Conservation (phyloP, 2,113 vertebrate species). For the Taurulus bubalis region DNA sequence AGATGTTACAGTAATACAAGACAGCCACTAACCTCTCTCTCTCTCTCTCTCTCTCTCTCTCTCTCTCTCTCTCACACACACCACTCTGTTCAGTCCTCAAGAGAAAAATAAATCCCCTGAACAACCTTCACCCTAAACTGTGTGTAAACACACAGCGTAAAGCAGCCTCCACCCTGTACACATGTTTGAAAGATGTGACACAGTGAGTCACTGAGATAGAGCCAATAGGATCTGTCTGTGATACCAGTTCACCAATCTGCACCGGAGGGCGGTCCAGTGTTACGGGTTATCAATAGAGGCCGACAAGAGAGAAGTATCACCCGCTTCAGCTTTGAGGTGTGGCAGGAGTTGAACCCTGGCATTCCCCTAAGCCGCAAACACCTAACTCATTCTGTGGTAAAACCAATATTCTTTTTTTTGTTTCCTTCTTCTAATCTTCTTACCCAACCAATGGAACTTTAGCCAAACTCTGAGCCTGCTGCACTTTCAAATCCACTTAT, state of each 20-base stretch:
- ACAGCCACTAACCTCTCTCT: neutral
- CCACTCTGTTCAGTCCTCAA: neutral
- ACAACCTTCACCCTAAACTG: neutral
- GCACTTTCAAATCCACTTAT: neutral
- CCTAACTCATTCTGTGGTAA: neutral
- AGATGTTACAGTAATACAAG: neutral
- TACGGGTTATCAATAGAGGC: neutral
- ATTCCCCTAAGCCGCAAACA: constrained; percentile 1
- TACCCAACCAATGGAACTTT: neutral
- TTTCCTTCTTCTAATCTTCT: neutral
- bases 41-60: neutral
- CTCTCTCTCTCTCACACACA: neutral
- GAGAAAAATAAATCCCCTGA: neutral
- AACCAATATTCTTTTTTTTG: no score
- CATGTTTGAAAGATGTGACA: constrained; percentile 40
- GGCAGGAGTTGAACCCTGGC: neutral
- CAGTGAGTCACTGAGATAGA: neutral
- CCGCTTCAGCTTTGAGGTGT: constrained; percentile 20
- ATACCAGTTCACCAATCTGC: constrained; percentile 32
- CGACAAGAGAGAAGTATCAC: constrained; percentile 8
- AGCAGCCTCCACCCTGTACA: neutral
- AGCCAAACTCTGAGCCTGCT: neutral
- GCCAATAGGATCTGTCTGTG: constrained; percentile 50
- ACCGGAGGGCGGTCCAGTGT: neutral
- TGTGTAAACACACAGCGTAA: neutral